These are phyloP conservation scores for Dendrocincla tyrannina DNA, from an alignment of 2,797 vertebrate species.

Conservation along the genomic window DNA sequence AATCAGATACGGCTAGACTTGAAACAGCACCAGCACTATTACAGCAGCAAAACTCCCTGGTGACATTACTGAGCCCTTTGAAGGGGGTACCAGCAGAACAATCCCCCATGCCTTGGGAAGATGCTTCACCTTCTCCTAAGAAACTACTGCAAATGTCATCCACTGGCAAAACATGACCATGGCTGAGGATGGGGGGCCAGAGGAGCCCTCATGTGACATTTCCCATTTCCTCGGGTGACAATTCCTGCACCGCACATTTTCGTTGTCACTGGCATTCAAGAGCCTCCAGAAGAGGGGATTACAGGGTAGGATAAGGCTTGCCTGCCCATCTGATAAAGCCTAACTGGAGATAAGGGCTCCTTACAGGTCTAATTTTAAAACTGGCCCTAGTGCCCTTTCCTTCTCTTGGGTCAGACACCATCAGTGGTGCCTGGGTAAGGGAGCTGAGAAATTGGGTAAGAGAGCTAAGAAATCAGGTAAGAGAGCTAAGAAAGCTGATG, in stretches of 20 bases:
- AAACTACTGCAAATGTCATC: not conserved
- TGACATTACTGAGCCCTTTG: not conserved
- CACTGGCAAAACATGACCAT: accelerated
- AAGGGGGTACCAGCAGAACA: not conserved
- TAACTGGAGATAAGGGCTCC: conserved; percentile 33
- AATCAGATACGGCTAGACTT: not conserved
- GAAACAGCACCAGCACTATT: not conserved
- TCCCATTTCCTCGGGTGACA: not conserved
- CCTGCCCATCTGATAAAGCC: not conserved
- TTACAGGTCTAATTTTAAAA: conserved; percentile 61
- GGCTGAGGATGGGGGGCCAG: accelerated
- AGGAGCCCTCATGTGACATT: not conserved
- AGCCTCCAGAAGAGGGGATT: conserved; percentile 55
- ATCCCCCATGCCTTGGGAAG: not conserved
- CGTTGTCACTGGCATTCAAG: not conserved
- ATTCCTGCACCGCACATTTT: not conserved
- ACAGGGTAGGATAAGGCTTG: not conserved
- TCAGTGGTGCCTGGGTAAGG: accelerated
- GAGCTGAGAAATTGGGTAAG: not conserved
- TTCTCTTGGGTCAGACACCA: not conserved
- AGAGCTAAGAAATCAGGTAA: too few relatives aligned
- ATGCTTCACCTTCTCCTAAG: not conserved
- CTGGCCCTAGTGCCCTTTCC: not conserved
- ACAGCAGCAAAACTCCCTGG: not conserved
- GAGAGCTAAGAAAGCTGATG: not conserved